These are phyloP conservation scores for Nomada lathburiana DNA, from an alignment of 2,888 invertebrate species.

Conservation along the genomic window DNA sequence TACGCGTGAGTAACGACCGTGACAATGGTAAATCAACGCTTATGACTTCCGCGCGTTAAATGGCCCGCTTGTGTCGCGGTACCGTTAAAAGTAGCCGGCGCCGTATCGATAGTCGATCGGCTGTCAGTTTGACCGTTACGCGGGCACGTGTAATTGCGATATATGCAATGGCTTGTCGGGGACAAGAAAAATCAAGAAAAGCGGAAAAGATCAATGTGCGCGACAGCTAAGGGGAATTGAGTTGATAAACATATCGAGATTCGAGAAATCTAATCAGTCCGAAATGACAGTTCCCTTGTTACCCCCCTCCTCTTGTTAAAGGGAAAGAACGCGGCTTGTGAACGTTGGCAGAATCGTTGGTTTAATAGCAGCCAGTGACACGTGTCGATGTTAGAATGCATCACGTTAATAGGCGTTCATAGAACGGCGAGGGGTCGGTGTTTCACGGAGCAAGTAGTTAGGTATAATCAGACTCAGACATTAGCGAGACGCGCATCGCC, in stretches of 20 bases:
- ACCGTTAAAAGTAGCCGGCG: conserved; percentile 42
- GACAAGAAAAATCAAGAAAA: conserved; percentile 1
- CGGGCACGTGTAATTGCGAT: conserved; percentile 59
- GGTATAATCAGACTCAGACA: conserved; percentile 51
- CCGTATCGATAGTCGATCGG: conserved; percentile 51
- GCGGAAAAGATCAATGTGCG: background rate
- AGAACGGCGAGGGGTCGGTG: conserved; percentile 8
- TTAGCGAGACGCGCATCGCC: conserved; percentile 51
- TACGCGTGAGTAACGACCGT: conserved; percentile 64
- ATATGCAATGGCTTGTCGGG: conserved; percentile 19
- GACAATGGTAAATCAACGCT: conserved; percentile 71
- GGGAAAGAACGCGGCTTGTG: conserved; percentile 21
- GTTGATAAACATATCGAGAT: conserved; percentile 48
- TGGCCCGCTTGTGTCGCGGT: conserved; percentile 24
- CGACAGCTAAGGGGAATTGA: background rate
- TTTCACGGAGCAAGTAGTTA: conserved; percentile 56
- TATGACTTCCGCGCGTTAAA: conserved; percentile 65
- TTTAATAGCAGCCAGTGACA: conserved; percentile 7
- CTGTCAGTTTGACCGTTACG: conserved; percentile 55
- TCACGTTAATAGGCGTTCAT: conserved; percentile 21
- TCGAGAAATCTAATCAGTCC: conserved; percentile 23
- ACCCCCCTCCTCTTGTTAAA: background rate
- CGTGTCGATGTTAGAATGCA: conserved; percentile 8
- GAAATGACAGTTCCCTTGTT: background rate
- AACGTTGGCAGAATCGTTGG: conserved; percentile 28